Base-by-base conservation (phyloP, 2,888 invertebrate genomes). In the Mimas tiliae region DNA sequence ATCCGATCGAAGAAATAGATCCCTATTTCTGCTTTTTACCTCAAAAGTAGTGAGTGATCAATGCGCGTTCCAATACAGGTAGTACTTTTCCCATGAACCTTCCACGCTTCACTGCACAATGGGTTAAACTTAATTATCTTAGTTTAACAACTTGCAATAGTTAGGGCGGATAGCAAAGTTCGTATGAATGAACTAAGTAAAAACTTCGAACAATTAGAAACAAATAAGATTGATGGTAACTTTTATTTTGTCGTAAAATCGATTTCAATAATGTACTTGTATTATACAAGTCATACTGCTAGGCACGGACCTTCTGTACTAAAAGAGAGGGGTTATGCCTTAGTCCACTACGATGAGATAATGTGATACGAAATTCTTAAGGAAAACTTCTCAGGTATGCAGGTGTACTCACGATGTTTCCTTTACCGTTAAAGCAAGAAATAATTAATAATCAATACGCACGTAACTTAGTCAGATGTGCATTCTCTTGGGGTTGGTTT, bases 91-190 rank as follows among this genome's bases (percentile, higher is more conserved):
- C 58, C 42, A 58, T 38, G 19, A 38, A 12, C 12, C 58, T 19
- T 58, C 6, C 12, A 42, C 34, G 58, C 16, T 58, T 12, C 38
- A 42, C 19, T 58, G 42, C 58, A 19, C 58, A 58, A 42, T 58
- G 58, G 58, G 58, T 58, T 19, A 14, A 33, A 27, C 58, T 19
- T 42, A 58, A 58, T 58, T 58, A 58, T 58, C 58, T 19, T 38
- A 58, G 19, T 38, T 38, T 19, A 50, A 50, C 19, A 58, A 58
- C 38, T 42, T 19, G 19, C 58, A 6, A 58, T 42, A 58, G 38
- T 58, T 21, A 19, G 42, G 58, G 9, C 2, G 6, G 58, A 42
- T 58, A 19, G 58, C 42, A 38, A 58, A 58, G 58, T 58, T 58
- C 19, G 58, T 52, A 14, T 14, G 27, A 42, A 42, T 1, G n/a